A percentile compares a stretch with the other conserved stretches of the same genome.
phyloP scores from a whole-genome alignment of 2,797 vertebrate species.

The Triplophysa bombifrons region DNA sequence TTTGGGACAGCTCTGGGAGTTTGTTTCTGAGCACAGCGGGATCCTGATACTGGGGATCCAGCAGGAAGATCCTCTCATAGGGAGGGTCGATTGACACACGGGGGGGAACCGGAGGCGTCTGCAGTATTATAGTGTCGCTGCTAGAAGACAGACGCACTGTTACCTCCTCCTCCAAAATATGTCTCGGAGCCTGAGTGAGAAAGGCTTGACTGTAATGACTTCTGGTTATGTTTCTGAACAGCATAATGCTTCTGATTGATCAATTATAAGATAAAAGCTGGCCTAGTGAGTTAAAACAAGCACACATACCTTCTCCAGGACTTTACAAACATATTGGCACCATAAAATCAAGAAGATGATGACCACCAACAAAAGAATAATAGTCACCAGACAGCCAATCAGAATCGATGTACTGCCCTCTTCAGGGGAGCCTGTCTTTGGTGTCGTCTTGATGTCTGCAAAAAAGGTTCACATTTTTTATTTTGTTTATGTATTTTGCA shows the following conservation, averaged over 20 bases:
- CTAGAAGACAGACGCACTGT: slow-evolving; percentile 87
- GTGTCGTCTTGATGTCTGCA: slow-evolving; percentile 64
- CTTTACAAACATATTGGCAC: slow-evolving; percentile 90
- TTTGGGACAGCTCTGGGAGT: slow-evolving; percentile 88
- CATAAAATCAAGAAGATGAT: slow-evolving; percentile 90
- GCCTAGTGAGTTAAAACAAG: slow-evolving; percentile 8
- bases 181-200: slow-evolving; percentile 80
- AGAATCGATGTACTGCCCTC: slow-evolving; percentile 82
- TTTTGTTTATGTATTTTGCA: too few species aligned
- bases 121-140: slow-evolving; percentile 86
- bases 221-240: too few species aligned
- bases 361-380: slow-evolving; percentile 87
- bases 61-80: slow-evolving; percentile 87
- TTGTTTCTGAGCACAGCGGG: slow-evolving; percentile 82
- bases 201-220: not conserved
- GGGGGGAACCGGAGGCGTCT: slow-evolving; percentile 86
- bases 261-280: not conserved
- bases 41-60: slow-evolving; percentile 90
- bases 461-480: not conserved
- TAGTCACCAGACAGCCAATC: slow-evolving; percentile 90
- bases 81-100: slow-evolving; percentile 82
- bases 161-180: slow-evolving; percentile 89
- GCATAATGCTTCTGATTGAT: too few species aligned
- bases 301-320: slow-evolving; percentile 85
- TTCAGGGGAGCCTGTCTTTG: slow-evolving; percentile 69